Percentiles rank a stretch among this genome's conserved stretches.
Evolutionary conservation across 2,888 invertebrate species (phyloP).

Genomic region (Apodemia mormo): DNA sequence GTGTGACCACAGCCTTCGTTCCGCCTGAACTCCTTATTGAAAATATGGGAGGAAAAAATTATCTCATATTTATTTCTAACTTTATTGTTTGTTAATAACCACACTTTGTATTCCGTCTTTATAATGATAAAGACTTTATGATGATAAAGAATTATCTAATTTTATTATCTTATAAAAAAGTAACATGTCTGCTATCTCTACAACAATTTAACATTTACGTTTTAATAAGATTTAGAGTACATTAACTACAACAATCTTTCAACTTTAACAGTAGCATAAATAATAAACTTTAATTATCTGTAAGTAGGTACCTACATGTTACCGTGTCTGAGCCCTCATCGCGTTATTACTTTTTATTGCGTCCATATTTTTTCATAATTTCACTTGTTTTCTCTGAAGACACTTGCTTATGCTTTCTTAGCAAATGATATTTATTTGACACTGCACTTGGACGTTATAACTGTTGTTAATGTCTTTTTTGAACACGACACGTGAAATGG

Average conservation of each 20-base stretch:
- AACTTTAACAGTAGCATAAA: conserved; percentile 18
- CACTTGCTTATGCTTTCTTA: neutral
- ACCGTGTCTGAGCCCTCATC: neutral
- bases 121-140: too few relatives aligned
- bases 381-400: conserved; percentile 12
- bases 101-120: too few relatives aligned
- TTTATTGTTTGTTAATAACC: too few relatives aligned
- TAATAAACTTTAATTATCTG: conserved; percentile 1
- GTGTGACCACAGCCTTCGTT: too few relatives aligned
- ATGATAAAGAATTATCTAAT: too few relatives aligned
- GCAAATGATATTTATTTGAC: conserved; percentile 18
- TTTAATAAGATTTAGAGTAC: neutral
- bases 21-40: too few relatives aligned
- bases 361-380: conserved; percentile 17
- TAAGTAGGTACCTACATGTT: too few relatives aligned
- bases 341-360: conserved; percentile 22
- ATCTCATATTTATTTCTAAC: too few relatives aligned
- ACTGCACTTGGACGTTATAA: conserved; percentile 17
- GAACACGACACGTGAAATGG: neutral
- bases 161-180: too few relatives aligned
- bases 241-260: neutral
- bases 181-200: too few relatives aligned
- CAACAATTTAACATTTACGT: too few relatives aligned
- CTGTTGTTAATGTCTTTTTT: conserved; percentile 18
- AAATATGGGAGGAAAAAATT: too few relatives aligned